These are phyloP conservation scores for Melanotus villosus DNA, from an alignment of 2,888 invertebrate species.

Conservation along the genomic window DNA sequence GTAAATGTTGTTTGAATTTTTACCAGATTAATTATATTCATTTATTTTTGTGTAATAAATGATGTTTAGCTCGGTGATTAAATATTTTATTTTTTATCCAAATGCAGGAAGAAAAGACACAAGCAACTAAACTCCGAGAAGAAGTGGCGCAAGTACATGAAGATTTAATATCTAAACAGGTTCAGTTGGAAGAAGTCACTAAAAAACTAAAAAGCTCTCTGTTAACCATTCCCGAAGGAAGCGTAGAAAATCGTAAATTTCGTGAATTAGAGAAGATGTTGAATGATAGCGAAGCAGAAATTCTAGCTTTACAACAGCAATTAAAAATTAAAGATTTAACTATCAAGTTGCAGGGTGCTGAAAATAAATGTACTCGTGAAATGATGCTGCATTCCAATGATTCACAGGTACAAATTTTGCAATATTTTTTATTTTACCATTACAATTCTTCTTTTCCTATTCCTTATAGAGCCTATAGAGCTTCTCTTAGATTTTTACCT, in stretches of 20 bases:
- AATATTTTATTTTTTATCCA: too few species aligned
- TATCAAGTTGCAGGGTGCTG: slow-evolving; percentile 77
- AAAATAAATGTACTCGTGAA: slow-evolving; percentile 86
- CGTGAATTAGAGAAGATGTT: slow-evolving; percentile 80
- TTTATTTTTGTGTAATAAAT: too few species aligned
- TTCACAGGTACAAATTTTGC: slow-evolving; percentile 75
- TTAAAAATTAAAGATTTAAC: slow-evolving; percentile 76
- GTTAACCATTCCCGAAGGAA: slow-evolving; percentile 69
- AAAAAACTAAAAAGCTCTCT: slow-evolving; percentile 75
- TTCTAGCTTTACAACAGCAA: too few species aligned
- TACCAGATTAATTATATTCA: too few species aligned
- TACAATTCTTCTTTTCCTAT: too few species aligned
- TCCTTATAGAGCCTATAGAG: too few species aligned
- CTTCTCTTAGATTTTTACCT: too few species aligned
- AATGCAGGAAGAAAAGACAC: slow-evolving; percentile 80
- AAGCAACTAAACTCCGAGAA: slow-evolving; percentile 75
- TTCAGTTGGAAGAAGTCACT: slow-evolving; percentile 78
- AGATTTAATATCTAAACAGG: slow-evolving; percentile 76
- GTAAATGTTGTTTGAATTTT: too few species aligned
- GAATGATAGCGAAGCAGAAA: slow-evolving; percentile 74
- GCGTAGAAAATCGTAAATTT: slow-evolving; percentile 76
- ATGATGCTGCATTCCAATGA: slow-evolving; percentile 85
- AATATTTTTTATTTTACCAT: not conserved
- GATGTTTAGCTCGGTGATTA: too few species aligned
- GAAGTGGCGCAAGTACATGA: slow-evolving; percentile 75